Evolutionary conservation across 2,113 vertebrate species (phyloP).

Genomic region (Menura novaehollandiae): DNA sequence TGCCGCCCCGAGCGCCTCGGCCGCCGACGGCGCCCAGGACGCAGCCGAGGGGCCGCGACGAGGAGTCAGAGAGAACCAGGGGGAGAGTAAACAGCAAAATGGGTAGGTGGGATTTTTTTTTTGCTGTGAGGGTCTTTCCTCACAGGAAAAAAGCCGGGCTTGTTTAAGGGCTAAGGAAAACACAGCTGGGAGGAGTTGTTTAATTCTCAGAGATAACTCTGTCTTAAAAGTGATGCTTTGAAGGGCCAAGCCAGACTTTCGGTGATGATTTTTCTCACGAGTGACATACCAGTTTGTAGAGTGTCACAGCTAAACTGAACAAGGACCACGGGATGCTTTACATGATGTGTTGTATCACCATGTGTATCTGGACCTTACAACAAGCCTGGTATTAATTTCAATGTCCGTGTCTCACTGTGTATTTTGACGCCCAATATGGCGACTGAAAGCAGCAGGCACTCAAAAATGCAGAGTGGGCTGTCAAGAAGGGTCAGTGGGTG

Average conservation of each 20-base stretch:
- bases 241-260: neutral
- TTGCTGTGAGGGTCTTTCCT: constrained; percentile 50
- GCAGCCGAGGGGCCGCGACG: constrained; percentile 88
- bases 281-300: neutral
- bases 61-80: constrained; percentile 86
- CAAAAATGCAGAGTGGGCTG: constrained; percentile 45
- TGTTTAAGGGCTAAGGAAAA: neutral
- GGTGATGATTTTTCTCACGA: neutral
- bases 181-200: neutral
- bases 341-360: neutral
- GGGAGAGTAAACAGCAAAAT: constrained; percentile 86
- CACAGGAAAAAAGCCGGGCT: constrained; percentile 52
- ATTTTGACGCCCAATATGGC: neutral
- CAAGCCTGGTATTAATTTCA: neutral
- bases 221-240: neutral
- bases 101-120: constrained; percentile 83
- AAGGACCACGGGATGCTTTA: neutral
- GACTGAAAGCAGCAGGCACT: constrained; percentile 63
- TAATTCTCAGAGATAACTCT: neutral
- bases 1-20: constrained; percentile 78
- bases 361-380: constrained; percentile 13
- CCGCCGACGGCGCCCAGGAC: constrained; percentile 81
- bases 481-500: neutral
- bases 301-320: neutral
- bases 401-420: neutral